Percentiles rank a stretch among this genome's conserved stretches.
phyloP scores from a whole-genome alignment of 2,888 invertebrate species.

The Machimus rusticus region DNA sequence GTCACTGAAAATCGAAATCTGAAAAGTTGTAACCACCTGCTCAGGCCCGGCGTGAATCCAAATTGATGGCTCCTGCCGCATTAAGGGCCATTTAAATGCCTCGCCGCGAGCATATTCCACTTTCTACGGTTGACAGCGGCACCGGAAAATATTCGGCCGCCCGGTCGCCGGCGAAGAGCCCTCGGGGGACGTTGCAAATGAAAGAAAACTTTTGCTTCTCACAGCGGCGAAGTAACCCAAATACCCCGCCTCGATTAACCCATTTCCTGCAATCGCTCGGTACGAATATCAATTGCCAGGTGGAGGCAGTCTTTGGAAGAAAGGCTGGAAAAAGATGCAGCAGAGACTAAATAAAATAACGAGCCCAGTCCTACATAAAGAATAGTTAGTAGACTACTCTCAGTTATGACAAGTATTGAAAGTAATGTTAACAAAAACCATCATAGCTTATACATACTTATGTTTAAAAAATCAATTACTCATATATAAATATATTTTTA shows the following conservation, averaged over 20 bases:
- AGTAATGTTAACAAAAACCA: too few species aligned
- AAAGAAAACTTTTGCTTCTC: conserved; percentile 30
- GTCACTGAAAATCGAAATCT: conserved; percentile 9
- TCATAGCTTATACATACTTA: too few species aligned
- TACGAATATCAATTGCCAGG: conserved; percentile 23
- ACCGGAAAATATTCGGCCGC: background rate
- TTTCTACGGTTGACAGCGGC: conserved; percentile 16
- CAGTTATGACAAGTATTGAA: background rate
- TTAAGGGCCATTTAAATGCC: conserved; percentile 24
- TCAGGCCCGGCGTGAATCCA: background rate
- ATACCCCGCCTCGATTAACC: conserved; percentile 37
- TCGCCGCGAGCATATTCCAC: conserved; percentile 5
- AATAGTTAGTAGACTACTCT: background rate
- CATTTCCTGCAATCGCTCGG: conserved; percentile 21
- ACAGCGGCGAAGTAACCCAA: conserved; percentile 31
- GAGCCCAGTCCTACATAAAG: background rate
- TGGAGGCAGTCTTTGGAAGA: background rate
- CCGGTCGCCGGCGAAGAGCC: background rate
- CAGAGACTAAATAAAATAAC: background rate
- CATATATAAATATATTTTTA: too few species aligned
- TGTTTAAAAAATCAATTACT: too few species aligned
- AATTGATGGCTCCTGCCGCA: background rate
- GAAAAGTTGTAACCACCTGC: background rate
- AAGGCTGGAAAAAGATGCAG: background rate
- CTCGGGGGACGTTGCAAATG: background rate